Percentiles rank a stretch among this genome's conserved stretches.
These are phyloP conservation scores for Lycocorax pyrrhopterus DNA, from an alignment of 2,113 vertebrate species.

Conservation along the genomic window DNA sequence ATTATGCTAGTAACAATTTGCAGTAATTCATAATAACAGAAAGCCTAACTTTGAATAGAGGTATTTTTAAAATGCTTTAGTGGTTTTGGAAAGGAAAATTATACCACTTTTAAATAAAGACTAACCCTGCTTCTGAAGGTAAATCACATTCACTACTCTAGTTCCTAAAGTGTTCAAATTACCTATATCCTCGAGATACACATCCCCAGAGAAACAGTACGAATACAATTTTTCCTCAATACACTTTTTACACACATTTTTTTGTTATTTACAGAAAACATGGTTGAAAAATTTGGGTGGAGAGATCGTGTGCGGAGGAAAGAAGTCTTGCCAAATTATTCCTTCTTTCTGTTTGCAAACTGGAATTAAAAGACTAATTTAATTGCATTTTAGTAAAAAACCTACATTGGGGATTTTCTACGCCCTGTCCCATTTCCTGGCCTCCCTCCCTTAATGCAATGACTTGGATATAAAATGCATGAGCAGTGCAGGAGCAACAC, in stretches of 20 bases:
- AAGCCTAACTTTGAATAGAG: not conserved
- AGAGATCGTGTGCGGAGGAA: rapidly evolving
- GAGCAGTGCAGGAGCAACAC: not conserved
- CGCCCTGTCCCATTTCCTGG: not conserved
- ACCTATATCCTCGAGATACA: not conserved
- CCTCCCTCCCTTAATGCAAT: not conserved
- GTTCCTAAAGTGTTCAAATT: not conserved
- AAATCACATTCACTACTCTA: not conserved
- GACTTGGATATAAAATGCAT: not conserved
- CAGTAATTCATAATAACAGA: not conserved
- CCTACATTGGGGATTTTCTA: not conserved
- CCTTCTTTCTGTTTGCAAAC: not conserved
- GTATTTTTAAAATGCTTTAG: not conserved
- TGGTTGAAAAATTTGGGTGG: not conserved
- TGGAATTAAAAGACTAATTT: not conserved
- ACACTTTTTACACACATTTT: not conserved
- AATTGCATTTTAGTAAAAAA: not conserved
- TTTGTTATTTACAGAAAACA: not conserved
- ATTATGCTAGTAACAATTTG: not conserved
- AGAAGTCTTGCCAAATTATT: not conserved
- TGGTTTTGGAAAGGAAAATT: not conserved
- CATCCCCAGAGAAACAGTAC: not conserved
- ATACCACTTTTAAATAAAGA: not conserved
- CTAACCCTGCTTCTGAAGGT: not conserved
- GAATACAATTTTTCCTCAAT: not conserved